phyloP scores from a whole-genome alignment of 2,888 invertebrate species.

The Odontothrips loti region DNA sequence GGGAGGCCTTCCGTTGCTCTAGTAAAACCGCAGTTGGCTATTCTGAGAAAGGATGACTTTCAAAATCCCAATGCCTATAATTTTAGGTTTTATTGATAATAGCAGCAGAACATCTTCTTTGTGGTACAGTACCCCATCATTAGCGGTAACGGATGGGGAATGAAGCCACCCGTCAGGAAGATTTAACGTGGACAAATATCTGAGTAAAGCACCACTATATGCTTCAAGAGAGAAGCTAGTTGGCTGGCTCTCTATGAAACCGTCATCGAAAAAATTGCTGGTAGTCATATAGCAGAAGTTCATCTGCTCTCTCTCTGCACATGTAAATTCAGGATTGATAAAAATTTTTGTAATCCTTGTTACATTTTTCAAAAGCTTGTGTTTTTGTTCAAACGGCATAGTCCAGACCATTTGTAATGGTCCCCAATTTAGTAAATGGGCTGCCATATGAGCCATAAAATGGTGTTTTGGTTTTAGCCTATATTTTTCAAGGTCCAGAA shows the following conservation, averaged over 20 bases:
- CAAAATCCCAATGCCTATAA: background rate
- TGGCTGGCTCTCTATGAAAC: background rate
- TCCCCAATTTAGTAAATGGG: background rate
- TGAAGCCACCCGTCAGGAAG: background rate
- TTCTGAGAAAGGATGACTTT: background rate
- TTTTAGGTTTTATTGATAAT: background rate
- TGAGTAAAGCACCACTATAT: background rate
- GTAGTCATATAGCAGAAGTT: background rate
- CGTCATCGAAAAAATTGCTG: background rate
- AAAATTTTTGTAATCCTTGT: background rate
- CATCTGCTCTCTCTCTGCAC: background rate
- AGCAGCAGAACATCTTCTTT: background rate
- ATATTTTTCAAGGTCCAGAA: background rate
- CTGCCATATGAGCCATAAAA: background rate
- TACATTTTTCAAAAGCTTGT: background rate
- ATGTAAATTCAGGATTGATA: background rate
- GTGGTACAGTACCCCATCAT: background rate
- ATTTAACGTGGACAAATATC: background rate
- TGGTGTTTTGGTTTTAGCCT: background rate
- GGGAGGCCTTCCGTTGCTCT: background rate
- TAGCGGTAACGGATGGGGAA: background rate
- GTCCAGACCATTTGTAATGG: background rate
- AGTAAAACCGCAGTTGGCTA: background rate
- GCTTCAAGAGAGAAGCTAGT: background rate
- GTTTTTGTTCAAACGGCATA: background rate